Percentiles rank a stretch among this genome's conserved stretches.
Conservation (phyloP, 2,888 invertebrate species). For the Tuta absoluta region DNA sequence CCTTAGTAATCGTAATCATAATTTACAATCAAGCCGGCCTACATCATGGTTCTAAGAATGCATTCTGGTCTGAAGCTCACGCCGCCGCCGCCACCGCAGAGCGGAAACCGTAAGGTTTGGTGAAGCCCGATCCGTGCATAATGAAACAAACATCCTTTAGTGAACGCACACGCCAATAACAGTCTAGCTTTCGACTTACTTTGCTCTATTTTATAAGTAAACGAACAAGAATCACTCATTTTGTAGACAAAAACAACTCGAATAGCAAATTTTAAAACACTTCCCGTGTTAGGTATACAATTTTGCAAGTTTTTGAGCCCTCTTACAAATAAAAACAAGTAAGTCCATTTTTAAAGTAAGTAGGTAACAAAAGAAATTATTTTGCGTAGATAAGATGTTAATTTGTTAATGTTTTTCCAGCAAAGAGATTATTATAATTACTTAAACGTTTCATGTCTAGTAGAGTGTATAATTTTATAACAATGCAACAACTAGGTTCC, state of each 20-base stretch:
- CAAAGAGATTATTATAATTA: too few relatives aligned
- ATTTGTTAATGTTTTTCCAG: too few relatives aligned
- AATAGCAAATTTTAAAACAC: too few relatives aligned
- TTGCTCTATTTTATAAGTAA: background rate
- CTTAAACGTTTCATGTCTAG: background rate
- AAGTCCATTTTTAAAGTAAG: too few relatives aligned
- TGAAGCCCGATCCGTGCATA: background rate
- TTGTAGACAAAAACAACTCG: too few relatives aligned
- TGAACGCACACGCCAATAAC: background rate
- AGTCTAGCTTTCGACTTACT: background rate
- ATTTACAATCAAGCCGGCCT: slow-evolving; percentile 9
- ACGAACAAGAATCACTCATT: background rate
- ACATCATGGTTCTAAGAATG: slow-evolving; percentile 7
- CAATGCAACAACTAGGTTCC: background rate
- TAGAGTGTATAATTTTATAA: background rate
- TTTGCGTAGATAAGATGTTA: too few relatives aligned
- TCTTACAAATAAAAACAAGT: too few relatives aligned
- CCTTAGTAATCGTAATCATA: background rate
- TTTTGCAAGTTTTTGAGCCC: too few relatives aligned
- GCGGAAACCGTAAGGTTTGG: slow-evolving; percentile 10
- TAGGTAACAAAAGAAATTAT: too few relatives aligned
- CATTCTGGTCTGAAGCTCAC: too few relatives aligned
- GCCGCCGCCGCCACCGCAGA: background rate
- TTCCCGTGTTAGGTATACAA: too few relatives aligned
- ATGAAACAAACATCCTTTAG: slow-evolving; percentile 4